Evolutionary conservation across 1,140 invertebrate genomes (phyloP), one percentile per base, ranked within the genome.

Genomic region (Leptinotarsa undecemlineata): DNA sequence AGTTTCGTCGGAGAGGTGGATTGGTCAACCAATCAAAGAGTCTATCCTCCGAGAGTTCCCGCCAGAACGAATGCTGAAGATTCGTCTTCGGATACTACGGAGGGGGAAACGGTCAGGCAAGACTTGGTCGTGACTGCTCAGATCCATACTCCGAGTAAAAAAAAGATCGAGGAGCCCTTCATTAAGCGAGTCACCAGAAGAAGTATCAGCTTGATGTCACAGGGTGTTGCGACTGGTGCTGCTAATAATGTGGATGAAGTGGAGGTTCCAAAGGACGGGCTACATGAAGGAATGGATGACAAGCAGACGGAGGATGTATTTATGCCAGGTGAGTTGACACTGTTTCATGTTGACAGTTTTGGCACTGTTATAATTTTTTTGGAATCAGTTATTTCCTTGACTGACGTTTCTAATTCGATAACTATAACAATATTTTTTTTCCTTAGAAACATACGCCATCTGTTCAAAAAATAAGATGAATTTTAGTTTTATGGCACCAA

Each of bases 161-260:
- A 33, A 4, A 17, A 51, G 15, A 69, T 42, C 4, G 70, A 71
- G 11, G 15, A 60, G 23, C 60, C 71, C 6, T 4, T 48, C 8
- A n/a, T 64, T 3, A 72, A 21, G 48, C 60, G 71, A 2, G 15
- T 72, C 11, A 72, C 71, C 6, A 63, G 71, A 8, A 63, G 71
- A 47, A 72, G 71, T 48, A 66, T 26, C 15, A 47, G 26, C 4
- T 47, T 72, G 13, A 62, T 63, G 26, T 33, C 71, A 4, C 60
- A 72, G 8, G n/a, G 51, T 57, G 1, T 8, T 33, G 8, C 33
- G 1, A 42, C 11, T 8, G n/a, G 51, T 57, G 1, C 33, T 33
- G 8, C 33, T 1, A 42, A 11, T 8, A 3, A 42, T 8, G 33
- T 42, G 8, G 33, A 42, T 42, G 33, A 8, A 42, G 33, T 11